Evolutionary conservation across 2,888 invertebrate genomes (phyloP), one percentile per base, ranked within the genome.

Genomic region (Drosophila phalerata): DNA sequence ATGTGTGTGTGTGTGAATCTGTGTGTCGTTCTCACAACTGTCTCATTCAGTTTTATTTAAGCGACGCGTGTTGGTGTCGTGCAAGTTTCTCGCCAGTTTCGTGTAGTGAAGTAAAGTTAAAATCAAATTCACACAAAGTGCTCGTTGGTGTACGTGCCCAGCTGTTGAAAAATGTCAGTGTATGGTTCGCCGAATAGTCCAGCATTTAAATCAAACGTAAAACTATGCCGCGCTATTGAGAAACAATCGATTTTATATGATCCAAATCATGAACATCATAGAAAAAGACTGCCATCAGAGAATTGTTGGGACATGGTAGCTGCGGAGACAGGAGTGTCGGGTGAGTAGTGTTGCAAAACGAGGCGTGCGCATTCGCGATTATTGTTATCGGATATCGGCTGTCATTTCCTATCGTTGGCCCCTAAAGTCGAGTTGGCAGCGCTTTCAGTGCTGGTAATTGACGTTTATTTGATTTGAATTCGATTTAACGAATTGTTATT

Each of bases 241-340:
- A 75, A 74, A 17, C 76, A 88, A 51, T 56, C 77, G 0, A 55
- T 75, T 53, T 57, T 91, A 30, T 85, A 91, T 62, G 91, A 91
- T 86, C 85, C 73, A 43, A 51, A 13, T 15, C 57, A 79, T 55
- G 64, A 62, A 57, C 40, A 72, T 43, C 82, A 85, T 74, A 70
- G 71, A 34, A 86, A 83, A 62, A 84, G 77, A 49, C 53, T 64
- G 10, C 64, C 70, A 2, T 77, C 76, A 47, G 85, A 85, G 51
- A 77, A 69, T 45, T 76, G 84, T 17, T 91, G 91, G 91, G 66
- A 74, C 13, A 37, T 67, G 61, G 77, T 88, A 5, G 75, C 86
- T 3, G 40, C 52, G 48, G 76, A 86, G 60, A 65, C 73, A 15
- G 76, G 74, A 11, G 77, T 69, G 48, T 42, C 79, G 48, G 88